These are phyloP conservation scores for Philotrypesis tridentata DNA, from an alignment of 1,140 invertebrate species.

Conservation along the genomic window DNA sequence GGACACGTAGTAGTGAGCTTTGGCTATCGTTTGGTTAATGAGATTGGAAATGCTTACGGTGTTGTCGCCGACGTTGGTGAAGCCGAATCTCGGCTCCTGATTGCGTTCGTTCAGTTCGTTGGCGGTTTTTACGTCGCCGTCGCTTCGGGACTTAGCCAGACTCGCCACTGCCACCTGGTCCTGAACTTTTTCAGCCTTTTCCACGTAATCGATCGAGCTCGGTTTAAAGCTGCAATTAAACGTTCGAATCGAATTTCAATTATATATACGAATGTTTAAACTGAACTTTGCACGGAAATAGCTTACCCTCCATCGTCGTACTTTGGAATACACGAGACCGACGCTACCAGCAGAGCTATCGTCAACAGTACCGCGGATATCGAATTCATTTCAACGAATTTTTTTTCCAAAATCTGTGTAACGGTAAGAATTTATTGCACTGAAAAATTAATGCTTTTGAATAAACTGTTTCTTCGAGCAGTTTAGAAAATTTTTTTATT, in stretches of 20 bases:
- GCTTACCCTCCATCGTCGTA: slow-evolving; percentile 67
- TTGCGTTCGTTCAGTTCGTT: slow-evolving; percentile 60
- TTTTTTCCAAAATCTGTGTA: background rate
- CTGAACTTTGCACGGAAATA: slow-evolving; percentile 48
- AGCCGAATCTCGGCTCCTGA: slow-evolving; percentile 70
- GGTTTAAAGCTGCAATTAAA: no score
- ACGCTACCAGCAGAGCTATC: slow-evolving; percentile 39
- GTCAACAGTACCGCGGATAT: background rate
- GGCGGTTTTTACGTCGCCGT: slow-evolving; percentile 15
- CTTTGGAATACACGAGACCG: slow-evolving; percentile 62
- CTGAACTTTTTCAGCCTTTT: slow-evolving; percentile 61
- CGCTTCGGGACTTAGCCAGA: slow-evolving; percentile 49
- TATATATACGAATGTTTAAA: no score
- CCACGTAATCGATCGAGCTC: slow-evolving; percentile 66
- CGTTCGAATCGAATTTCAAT: no score
- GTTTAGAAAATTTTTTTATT: no score
- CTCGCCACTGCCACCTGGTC: slow-evolving; percentile 67
- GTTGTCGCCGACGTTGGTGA: slow-evolving; percentile 62
- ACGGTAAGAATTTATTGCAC: no score
- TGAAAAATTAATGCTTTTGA: no score
- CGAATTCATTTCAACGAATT: slow-evolving; percentile 18
- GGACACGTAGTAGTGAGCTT: slow-evolving; percentile 1
- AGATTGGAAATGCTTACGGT: slow-evolving; percentile 44
- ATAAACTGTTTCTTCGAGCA: no score
- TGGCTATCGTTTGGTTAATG: slow-evolving; percentile 6